Conservation (phyloP, 2,797 vertebrate species). For the Pangasius sanitwongsei region DNA sequence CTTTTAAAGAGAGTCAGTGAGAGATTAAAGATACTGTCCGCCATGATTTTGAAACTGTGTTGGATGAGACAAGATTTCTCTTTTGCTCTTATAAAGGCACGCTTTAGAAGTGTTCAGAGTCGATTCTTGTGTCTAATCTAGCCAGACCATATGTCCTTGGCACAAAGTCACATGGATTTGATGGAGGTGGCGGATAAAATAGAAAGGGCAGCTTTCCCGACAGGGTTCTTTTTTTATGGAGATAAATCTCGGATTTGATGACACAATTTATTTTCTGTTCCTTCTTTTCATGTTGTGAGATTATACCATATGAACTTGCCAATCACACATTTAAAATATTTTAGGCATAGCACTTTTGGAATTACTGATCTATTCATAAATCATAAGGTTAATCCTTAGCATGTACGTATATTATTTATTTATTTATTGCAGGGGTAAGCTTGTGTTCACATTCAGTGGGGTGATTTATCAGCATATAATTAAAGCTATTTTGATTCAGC, state of each 20-base stretch:
- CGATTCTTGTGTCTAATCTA: constrained; percentile 60
- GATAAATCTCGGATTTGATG: constrained; percentile 50
- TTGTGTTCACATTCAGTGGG: constrained; percentile 59
- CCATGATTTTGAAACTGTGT: background rate
- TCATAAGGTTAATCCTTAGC: background rate
- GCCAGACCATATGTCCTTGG: constrained; percentile 62
- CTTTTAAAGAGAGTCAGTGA: background rate
- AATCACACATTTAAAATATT: constrained; percentile 44
- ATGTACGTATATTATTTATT: background rate
- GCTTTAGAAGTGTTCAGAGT: constrained; percentile 55
- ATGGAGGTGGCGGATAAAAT: constrained; percentile 57
- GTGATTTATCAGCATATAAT: constrained; percentile 66
- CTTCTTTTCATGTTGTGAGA: constrained; percentile 37
- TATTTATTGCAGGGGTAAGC: constrained; percentile 56
- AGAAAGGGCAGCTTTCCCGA: constrained; percentile 45
- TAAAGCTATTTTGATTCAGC: constrained; percentile 68
- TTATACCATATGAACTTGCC: constrained; percentile 54
- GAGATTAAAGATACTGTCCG: constrained; percentile 27
- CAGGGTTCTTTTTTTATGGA: constrained; percentile 53
- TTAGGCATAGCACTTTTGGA: constrained; percentile 14
- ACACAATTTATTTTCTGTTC: constrained; percentile 34
- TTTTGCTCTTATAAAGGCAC: constrained; percentile 41
- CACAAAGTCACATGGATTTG: constrained; percentile 64
- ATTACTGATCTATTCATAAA: constrained; percentile 7
- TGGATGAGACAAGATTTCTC: background rate